These are phyloP conservation scores for Oncopodura yosiiana DNA, from an alignment of 1,140 invertebrate genomes.

Conservation along the genomic window DNA sequence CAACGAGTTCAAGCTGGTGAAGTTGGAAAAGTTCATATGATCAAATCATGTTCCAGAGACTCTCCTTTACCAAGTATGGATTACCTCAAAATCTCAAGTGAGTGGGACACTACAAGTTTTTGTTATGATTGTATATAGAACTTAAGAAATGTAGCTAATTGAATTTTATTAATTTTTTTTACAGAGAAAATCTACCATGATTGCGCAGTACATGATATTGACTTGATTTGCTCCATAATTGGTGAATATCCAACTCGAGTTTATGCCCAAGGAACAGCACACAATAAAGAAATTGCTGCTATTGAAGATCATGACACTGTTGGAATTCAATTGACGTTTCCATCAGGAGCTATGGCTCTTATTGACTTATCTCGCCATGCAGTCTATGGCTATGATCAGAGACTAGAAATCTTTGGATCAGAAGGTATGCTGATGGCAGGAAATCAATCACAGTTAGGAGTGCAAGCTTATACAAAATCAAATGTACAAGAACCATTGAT, in stretches of 20 bases:
- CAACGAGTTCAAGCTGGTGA: slow-evolving; percentile 47
- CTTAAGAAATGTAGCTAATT: not conserved
- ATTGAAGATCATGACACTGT: slow-evolving; percentile 58
- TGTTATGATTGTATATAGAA: not conserved
- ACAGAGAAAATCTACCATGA: slow-evolving; percentile 63
- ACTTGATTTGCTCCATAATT: slow-evolving; percentile 49
- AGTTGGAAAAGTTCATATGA: slow-evolving; percentile 51
- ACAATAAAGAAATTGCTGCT: slow-evolving; percentile 50
- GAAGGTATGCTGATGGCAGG: slow-evolving; percentile 50
- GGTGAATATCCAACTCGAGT: slow-evolving; percentile 51
- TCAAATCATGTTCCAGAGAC: slow-evolving; percentile 54
- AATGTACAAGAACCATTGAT: slow-evolving; percentile 45
- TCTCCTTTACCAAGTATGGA: slow-evolving; percentile 51
- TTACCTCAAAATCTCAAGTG: slow-evolving; percentile 53
- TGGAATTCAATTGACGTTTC: slow-evolving; percentile 50
- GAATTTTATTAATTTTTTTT: not conserved
- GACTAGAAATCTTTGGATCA: slow-evolving; percentile 50
- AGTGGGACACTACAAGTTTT: slow-evolving; percentile 2
- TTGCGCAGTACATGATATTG: slow-evolving; percentile 62
- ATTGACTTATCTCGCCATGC: slow-evolving; percentile 56
- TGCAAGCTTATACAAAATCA: slow-evolving; percentile 34
- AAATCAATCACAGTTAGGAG: slow-evolving; percentile 48
- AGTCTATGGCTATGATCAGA: slow-evolving; percentile 59
- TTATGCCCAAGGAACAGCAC: slow-evolving; percentile 45
- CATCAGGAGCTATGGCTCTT: slow-evolving; percentile 51